Conservation (phyloP, 30 jellyfish, hydroid and myxozoan species). For the Turritopsis dohrnii region DNA sequence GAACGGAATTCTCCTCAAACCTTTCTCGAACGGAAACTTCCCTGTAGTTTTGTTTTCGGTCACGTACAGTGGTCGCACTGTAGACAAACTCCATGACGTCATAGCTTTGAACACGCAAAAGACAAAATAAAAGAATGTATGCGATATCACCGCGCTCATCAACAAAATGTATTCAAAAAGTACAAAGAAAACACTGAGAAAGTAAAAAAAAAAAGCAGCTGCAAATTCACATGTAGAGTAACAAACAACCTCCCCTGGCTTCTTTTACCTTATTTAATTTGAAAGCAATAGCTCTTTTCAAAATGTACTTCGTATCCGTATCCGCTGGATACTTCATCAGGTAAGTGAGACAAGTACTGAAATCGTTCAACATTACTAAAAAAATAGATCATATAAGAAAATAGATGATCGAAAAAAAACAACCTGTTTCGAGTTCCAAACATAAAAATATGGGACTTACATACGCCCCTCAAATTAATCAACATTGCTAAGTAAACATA, state of each 20-base stretch:
- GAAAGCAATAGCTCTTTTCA: slow-evolving; percentile 56
- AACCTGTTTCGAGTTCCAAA: background rate
- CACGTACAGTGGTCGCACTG: too few relatives aligned
- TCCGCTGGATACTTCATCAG: slow-evolving; percentile 86
- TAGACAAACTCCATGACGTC: too few relatives aligned
- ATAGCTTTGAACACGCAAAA: too few relatives aligned
- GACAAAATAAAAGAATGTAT: too few relatives aligned
- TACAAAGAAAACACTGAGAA: too few relatives aligned
- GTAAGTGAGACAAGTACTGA: slow-evolving; percentile 55
- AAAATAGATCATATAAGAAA: background rate
- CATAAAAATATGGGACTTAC: slow-evolving; percentile 37
- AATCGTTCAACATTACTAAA: slow-evolving; percentile 73
- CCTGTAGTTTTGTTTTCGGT: too few relatives aligned
- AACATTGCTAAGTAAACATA: slow-evolving; percentile 82
- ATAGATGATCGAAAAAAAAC: background rate
- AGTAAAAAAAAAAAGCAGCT: too few relatives aligned
- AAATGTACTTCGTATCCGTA: slow-evolving; percentile 52
- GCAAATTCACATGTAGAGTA: too few relatives aligned
- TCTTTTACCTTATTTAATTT: slow-evolving; percentile 45
- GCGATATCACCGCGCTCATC: too few relatives aligned
- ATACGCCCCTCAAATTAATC: slow-evolving; percentile 49
- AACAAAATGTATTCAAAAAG: too few relatives aligned
- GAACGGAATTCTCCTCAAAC: too few relatives aligned
- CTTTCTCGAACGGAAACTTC: too few relatives aligned
- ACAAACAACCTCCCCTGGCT: background rate